Percentiles rank a stretch among this genome's conserved stretches.
Evolutionary conservation across 2,797 vertebrate species (phyloP).

Genomic region (Sebastes cheni): DNA sequence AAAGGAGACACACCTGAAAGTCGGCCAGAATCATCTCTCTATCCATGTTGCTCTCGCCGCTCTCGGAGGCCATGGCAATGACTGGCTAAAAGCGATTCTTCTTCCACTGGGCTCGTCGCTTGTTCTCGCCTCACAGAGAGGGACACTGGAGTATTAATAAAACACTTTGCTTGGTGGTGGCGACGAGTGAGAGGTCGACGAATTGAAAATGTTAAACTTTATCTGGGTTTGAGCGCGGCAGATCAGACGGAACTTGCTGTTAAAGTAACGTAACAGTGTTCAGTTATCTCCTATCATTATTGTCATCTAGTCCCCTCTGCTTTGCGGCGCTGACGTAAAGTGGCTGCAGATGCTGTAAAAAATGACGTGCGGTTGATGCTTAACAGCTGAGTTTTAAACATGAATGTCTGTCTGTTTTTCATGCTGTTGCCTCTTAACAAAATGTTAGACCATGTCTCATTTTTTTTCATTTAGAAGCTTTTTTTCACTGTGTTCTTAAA

Average conservation of each 20-base stretch:
- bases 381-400: background rate
- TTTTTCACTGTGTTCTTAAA: background rate
- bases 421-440: background rate
- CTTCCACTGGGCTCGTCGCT: constrained; percentile 71
- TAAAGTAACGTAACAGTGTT: constrained; percentile 68
- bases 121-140: constrained; percentile 65
- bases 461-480: background rate
- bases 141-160: constrained; percentile 45
- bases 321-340: constrained; percentile 81
- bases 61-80: constrained; percentile 96
- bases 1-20: constrained; percentile 91
- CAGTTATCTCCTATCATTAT: constrained; percentile 79
- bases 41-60: constrained; percentile 92
- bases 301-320: constrained; percentile 71
- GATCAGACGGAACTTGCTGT: constrained; percentile 33
- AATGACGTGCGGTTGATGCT: background rate
- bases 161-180: constrained; percentile 36
- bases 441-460: background rate
- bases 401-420: background rate
- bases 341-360: constrained; percentile 40
- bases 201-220: constrained; percentile 43
- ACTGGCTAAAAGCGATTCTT: constrained; percentile 80
- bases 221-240: constrained; percentile 37
- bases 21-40: constrained; percentile 99
- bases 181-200: constrained; percentile 22